phyloP scores from a whole-genome alignment of 2,888 invertebrate genomes.

The Drosophila pseudotalamancana region DNA sequence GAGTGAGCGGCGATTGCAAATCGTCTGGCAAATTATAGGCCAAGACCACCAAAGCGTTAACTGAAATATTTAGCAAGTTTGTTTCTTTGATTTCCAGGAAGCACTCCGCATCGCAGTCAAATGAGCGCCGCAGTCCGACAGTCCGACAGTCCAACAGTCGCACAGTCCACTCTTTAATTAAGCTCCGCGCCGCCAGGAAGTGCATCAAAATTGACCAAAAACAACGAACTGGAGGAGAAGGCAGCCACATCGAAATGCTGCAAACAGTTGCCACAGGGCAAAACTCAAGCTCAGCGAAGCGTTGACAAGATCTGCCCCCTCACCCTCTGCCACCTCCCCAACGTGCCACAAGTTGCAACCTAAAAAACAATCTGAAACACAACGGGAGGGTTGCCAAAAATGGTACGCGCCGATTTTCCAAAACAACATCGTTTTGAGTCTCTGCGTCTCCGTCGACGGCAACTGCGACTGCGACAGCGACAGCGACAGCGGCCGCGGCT shows the following conservation, averaged over 20 bases:
- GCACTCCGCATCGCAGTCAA: slow-evolving; percentile 58
- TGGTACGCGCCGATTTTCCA: slow-evolving; percentile 70
- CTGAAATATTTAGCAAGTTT: slow-evolving; percentile 81
- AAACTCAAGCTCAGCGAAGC: slow-evolving; percentile 62
- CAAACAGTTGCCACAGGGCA: slow-evolving; percentile 46
- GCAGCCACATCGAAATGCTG: slow-evolving; percentile 8
- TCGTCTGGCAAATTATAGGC: slow-evolving; percentile 79
- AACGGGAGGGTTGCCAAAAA: slow-evolving; percentile 79
- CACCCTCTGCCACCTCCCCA: neutral
- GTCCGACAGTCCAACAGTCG: slow-evolving; percentile 2
- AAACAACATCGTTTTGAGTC: slow-evolving; percentile 50
- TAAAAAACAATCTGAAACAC: slow-evolving; percentile 69
- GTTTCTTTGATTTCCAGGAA: slow-evolving; percentile 81
- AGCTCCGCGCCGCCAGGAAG: slow-evolving; percentile 61
- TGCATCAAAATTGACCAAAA: slow-evolving; percentile 53
- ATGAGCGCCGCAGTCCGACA: slow-evolving; percentile 52
- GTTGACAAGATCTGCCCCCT: slow-evolving; percentile 65
- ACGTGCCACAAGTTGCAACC: neutral
- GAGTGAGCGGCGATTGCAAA: slow-evolving; percentile 53
- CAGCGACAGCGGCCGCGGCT: no score
- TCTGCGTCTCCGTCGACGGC: slow-evolving; percentile 24
- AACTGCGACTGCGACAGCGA: neutral
- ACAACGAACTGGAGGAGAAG: slow-evolving; percentile 1
- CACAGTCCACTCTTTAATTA: slow-evolving; percentile 68
- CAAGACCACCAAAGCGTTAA: slow-evolving; percentile 81